These are phyloP conservation scores for Chionoecetes opilio DNA, from an alignment of 1,140 invertebrate genomes.

Conservation along the genomic window DNA sequence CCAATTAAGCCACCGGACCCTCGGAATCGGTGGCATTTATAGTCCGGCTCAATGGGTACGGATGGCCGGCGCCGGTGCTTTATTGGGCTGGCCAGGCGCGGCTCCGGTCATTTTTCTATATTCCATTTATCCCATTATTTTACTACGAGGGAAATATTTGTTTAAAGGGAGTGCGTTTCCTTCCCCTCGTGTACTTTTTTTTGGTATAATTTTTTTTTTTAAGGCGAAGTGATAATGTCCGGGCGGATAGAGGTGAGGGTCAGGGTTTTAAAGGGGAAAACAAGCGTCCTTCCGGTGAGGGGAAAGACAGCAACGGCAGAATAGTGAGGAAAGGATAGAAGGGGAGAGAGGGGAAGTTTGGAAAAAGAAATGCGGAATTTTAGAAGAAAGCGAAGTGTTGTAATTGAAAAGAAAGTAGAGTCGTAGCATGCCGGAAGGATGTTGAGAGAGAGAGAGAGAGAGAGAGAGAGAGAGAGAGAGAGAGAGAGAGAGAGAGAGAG, in stretches of 20 bases:
- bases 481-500: too few relatives aligned
- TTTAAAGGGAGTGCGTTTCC: not conserved
- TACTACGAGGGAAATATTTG: conserved; percentile 13
- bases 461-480: not conserved
- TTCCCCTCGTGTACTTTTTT: not conserved
- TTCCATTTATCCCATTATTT: too few relatives aligned
- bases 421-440: not conserved
- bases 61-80: not conserved
- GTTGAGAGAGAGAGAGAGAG: not conserved
- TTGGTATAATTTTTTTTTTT: not conserved
- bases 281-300: not conserved
- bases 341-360: not conserved
- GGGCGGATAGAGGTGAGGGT: not conserved
- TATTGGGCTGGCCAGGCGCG: not conserved
- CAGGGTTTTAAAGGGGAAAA: not conserved
- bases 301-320: conserved; percentile 2
- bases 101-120: not conserved
- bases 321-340: not conserved
- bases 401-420: not conserved
- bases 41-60: conserved; percentile 15
- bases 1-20: conserved; percentile 15
- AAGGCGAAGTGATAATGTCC: not conserved
- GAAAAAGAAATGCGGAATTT: not conserved
- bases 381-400: not conserved
- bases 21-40: conserved; percentile 15